phyloP scores from a whole-genome alignment of 2,888 invertebrate genomes.

The Byasa hedistus region DNA sequence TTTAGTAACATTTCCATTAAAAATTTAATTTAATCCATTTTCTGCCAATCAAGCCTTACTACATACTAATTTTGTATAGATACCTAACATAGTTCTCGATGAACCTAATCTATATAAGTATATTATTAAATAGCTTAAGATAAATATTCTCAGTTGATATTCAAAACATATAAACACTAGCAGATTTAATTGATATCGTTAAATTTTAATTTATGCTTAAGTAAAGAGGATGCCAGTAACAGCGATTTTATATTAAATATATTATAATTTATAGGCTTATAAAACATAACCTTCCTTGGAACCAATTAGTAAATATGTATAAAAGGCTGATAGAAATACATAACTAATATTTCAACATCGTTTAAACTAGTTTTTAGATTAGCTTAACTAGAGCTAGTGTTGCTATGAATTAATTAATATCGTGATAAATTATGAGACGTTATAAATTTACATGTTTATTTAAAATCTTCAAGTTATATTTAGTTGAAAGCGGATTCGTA shows the following conservation, averaged over 20 bases:
- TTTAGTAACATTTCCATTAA: too few relatives aligned
- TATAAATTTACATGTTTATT: too few relatives aligned
- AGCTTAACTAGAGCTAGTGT: neutral
- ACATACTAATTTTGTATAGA: too few relatives aligned
- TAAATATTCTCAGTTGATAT: neutral
- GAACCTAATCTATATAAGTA: too few relatives aligned
- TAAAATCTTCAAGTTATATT: too few relatives aligned
- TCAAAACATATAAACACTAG: neutral
- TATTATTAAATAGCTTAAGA: neutral
- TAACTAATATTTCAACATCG: conserved; percentile 21
- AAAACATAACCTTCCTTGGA: neutral
- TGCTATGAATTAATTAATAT: neutral
- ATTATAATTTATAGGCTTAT: neutral
- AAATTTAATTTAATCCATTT: too few relatives aligned
- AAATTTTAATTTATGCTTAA: neutral
- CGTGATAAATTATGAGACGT: neutral
- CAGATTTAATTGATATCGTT: neutral
- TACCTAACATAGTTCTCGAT: too few relatives aligned
- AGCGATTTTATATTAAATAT: neutral
- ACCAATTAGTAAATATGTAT: conserved; percentile 26
- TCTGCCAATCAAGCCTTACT: too few relatives aligned
- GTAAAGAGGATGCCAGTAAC: neutral
- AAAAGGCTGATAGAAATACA: conserved; percentile 11
- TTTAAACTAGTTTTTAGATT: conserved; percentile 26
- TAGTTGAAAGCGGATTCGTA: too few relatives aligned